Evolutionary conservation across 2,113 vertebrate genomes (phyloP).

Genomic region (Pomatostomus ruficeps): DNA sequence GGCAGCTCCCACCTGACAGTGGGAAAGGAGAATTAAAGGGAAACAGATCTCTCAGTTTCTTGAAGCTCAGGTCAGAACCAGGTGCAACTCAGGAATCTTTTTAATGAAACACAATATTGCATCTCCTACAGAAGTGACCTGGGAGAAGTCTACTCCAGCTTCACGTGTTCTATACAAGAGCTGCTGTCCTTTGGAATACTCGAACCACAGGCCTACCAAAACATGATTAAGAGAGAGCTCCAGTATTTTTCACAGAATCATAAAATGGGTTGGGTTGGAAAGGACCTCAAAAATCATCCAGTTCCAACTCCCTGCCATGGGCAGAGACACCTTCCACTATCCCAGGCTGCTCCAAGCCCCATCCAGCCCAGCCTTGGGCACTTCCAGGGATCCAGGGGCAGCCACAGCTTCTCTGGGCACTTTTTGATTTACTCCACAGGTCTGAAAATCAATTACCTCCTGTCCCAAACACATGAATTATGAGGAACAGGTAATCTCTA

Average conservation of each 20-base stretch:
- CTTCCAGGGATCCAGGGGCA: neutral
- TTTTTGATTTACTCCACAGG: neutral
- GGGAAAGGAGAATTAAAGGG: neutral
- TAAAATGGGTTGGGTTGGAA: neutral
- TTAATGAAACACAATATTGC: neutral
- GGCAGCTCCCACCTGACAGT: neutral
- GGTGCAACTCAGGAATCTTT: neutral
- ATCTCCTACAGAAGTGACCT: neutral
- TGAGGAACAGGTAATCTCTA: neutral
- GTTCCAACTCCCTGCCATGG: neutral
- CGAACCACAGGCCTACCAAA: neutral
- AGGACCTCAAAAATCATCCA: neutral
- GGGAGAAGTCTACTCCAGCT: neutral
- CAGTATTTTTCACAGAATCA: neutral
- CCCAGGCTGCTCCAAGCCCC: neutral
- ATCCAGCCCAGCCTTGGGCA: neutral
- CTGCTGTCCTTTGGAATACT: neutral
- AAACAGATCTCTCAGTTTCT: neutral
- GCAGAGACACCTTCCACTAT: neutral
- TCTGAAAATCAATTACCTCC: neutral
- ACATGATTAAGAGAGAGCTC: neutral
- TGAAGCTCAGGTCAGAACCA: neutral
- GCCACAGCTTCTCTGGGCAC: neutral
- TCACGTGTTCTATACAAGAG: rapidly evolving
- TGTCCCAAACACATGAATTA: neutral